Evolutionary conservation across 2,888 invertebrate genomes (phyloP).

Genomic region (Tetheella fluctuosa): DNA sequence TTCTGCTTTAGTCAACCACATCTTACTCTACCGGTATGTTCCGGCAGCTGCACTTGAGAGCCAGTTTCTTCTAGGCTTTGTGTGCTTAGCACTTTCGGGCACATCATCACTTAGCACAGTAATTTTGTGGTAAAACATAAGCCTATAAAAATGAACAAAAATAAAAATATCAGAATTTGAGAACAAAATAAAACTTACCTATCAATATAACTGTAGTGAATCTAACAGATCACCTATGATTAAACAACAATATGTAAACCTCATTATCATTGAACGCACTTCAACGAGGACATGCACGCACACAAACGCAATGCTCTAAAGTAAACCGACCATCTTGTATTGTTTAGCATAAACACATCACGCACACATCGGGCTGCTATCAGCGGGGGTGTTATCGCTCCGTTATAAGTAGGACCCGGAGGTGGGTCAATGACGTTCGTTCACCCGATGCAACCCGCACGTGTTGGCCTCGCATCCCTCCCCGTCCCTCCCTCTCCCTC

Average conservation of each 20-base stretch:
- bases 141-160: no score
- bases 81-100: no score
- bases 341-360: slow-evolving; percentile 40
- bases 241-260: slow-evolving; percentile 40
- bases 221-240: slow-evolving; percentile 25
- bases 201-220: not conserved
- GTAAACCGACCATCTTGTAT: slow-evolving; percentile 30
- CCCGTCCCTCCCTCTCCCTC: slow-evolving; percentile 31
- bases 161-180: no score
- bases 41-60: no score
- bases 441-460: slow-evolving; percentile 79
- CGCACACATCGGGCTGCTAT: slow-evolving; percentile 48
- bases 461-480: slow-evolving; percentile 70
- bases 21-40: no score
- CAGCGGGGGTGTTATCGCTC: slow-evolving; percentile 75
- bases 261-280: slow-evolving; percentile 42
- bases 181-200: not conserved
- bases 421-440: slow-evolving; percentile 84
- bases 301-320: slow-evolving; percentile 32
- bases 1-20: not conserved
- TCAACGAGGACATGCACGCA: slow-evolving; percentile 38
- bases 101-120: no score
- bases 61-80: no score
- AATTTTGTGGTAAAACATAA: no score
- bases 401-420: slow-evolving; percentile 71